These are phyloP conservation scores for Catharus fuscescens DNA, from an alignment of 2,113 vertebrate genomes.

Conservation along the genomic window DNA sequence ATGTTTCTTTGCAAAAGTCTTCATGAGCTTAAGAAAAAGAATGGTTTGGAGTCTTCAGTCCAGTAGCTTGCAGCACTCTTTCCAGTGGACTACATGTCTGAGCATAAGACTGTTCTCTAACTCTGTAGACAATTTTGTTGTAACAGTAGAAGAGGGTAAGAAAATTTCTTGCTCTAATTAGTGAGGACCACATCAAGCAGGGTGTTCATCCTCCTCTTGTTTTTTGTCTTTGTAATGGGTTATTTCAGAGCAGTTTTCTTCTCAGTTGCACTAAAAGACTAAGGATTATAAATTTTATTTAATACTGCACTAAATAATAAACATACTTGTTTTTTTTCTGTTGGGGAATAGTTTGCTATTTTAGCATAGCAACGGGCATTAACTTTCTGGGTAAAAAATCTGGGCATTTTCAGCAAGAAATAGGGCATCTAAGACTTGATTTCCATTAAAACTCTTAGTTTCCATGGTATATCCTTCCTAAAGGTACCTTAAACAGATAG, in stretches of 20 bases:
- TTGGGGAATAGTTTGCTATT: not conserved
- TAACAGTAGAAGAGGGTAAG: not conserved
- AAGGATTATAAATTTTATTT: not conserved
- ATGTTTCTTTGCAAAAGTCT: not conserved
- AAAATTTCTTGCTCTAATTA: not conserved
- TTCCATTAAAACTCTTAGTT: not conserved
- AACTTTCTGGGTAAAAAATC: not conserved
- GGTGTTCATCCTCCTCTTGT: not conserved
- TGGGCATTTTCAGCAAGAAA: not conserved
- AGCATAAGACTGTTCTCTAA: not conserved
- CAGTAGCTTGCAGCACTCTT: not conserved
- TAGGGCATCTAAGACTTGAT: not conserved
- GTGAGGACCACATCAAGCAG: not conserved
- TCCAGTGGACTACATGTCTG: not conserved
- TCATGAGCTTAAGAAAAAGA: not conserved
- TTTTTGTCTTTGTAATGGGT: not conserved
- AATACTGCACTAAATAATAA: not conserved
- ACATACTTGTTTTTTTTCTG: not conserved
- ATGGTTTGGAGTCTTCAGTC: not conserved
- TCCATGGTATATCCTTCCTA: not conserved
- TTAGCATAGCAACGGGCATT: not conserved
- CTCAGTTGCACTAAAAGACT: not conserved
- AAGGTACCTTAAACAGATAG: not conserved
- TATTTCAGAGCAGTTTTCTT: not conserved
- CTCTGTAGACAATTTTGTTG: rapidly evolving